These are phyloP conservation scores for Alviniconcha strummeri DNA, from an alignment of 2,888 invertebrate genomes.

Conservation along the genomic window DNA sequence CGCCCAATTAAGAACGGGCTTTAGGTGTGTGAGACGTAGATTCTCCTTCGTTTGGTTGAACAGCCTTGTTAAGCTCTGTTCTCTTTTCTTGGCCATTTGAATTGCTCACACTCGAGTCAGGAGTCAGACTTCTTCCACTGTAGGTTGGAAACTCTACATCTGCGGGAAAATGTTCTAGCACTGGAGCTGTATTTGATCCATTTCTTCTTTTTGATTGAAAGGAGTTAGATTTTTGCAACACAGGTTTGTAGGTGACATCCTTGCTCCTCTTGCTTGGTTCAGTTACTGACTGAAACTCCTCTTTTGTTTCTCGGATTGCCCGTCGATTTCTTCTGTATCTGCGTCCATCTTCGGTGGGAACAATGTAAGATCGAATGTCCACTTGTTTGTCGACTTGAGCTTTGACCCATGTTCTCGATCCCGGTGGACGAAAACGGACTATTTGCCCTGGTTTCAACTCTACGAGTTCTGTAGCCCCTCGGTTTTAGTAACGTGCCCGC, in stretches of 20 bases:
- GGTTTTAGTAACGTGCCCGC: background rate
- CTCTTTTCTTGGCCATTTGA: no score
- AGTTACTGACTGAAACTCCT: background rate
- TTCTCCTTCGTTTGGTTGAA: background rate
- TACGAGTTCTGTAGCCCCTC: background rate
- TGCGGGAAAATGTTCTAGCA: no score
- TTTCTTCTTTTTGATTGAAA: background rate
- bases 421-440: background rate
- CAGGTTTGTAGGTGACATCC: background rate
- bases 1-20: no score
- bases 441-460: background rate
- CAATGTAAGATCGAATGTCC: conserved; percentile 10
- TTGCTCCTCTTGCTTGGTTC: background rate
- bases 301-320: background rate
- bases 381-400: background rate
- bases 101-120: no score
- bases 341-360: conserved; percentile 6
- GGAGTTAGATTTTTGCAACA: background rate
- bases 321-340: conserved; percentile 10
- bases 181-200: no score
- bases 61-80: no score
- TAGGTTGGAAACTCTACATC: no score
- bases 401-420: background rate
- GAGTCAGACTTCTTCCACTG: no score
- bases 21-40: no score